phyloP scores from a whole-genome alignment of 2,113 vertebrate species.

The Catharus bicknelli region DNA sequence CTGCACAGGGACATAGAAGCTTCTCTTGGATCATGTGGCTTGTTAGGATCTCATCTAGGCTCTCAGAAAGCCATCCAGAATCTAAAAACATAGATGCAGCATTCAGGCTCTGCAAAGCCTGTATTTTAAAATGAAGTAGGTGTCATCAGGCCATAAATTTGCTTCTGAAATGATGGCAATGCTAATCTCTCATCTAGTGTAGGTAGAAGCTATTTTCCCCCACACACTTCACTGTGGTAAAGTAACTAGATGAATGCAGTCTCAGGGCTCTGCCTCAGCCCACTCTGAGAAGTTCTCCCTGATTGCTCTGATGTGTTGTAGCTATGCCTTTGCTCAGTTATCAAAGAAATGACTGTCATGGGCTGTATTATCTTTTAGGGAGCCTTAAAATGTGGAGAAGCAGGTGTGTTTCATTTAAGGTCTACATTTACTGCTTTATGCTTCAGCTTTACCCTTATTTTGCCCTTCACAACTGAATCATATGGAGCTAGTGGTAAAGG shows the following conservation, averaged over 20 bases:
- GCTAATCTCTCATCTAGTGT: slow-evolving; percentile 35
- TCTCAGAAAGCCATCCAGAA: background rate
- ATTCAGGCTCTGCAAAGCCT: background rate
- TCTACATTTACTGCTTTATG: background rate
- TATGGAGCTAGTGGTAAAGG: background rate
- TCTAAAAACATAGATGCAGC: background rate
- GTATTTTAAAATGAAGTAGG: slow-evolving; percentile 35
- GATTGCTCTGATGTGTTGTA: background rate
- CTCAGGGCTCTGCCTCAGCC: background rate
- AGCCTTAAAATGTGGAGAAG: background rate
- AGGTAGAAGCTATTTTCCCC: slow-evolving; percentile 16
- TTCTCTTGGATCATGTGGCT: background rate
- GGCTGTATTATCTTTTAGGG: background rate
- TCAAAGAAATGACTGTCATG: background rate
- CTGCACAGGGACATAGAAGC: background rate
- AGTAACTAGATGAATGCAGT: background rate
- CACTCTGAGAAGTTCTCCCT: background rate
- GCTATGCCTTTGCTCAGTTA: background rate
- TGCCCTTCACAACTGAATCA: background rate
- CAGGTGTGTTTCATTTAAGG: background rate
- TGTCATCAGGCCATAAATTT: slow-evolving; percentile 47
- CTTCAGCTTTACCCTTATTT: background rate
- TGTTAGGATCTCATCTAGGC: background rate
- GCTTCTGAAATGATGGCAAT: slow-evolving; percentile 35
- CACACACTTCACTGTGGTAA: background rate